Conservation (phyloP, 1,140 invertebrate species). For the Parapsyche elsis region DNA sequence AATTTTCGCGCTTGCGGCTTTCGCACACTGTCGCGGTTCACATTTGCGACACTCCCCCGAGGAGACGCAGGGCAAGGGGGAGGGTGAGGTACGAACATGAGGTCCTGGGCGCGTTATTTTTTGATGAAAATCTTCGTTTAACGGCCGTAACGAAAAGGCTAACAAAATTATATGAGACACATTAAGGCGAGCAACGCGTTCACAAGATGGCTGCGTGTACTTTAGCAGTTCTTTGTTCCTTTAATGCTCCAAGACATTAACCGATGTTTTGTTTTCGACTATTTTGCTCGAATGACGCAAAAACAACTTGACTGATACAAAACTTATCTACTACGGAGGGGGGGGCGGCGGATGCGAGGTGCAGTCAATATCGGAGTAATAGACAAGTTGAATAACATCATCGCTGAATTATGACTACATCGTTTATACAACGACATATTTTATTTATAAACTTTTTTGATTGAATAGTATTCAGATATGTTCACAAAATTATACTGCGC, state of each 20-base stretch:
- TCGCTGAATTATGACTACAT: no score
- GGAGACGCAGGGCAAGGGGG: not conserved
- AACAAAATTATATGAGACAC: slow-evolving; percentile 37
- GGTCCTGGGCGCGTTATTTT: slow-evolving; percentile 13
- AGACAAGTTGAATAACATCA: no score
- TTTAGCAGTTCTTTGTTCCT: slow-evolving; percentile 48
- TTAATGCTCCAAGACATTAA: slow-evolving; percentile 51
- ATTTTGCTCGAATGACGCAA: slow-evolving; percentile 51
- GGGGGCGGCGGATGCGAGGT: not conserved
- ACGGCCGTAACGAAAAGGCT: slow-evolving; percentile 33
- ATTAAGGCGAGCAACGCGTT: slow-evolving; percentile 20
- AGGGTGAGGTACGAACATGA: not conserved
- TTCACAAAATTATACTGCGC: no score
- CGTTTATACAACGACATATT: no score
- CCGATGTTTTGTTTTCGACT: slow-evolving; percentile 53
- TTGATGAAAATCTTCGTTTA: slow-evolving; percentile 30
- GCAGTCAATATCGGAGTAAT: slow-evolving; percentile 10
- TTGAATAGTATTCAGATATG: no score
- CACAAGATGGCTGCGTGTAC: slow-evolving; percentile 35
- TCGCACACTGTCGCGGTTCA: not conserved
- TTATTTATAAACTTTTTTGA: no score
- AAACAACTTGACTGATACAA: slow-evolving; percentile 49
- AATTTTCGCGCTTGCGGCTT: not conserved
- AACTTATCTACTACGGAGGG: slow-evolving; percentile 42
- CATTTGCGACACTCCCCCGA: not conserved